Evolutionary conservation across 2,113 vertebrate genomes (phyloP).

Genomic region (Paralichthys olivaceus): DNA sequence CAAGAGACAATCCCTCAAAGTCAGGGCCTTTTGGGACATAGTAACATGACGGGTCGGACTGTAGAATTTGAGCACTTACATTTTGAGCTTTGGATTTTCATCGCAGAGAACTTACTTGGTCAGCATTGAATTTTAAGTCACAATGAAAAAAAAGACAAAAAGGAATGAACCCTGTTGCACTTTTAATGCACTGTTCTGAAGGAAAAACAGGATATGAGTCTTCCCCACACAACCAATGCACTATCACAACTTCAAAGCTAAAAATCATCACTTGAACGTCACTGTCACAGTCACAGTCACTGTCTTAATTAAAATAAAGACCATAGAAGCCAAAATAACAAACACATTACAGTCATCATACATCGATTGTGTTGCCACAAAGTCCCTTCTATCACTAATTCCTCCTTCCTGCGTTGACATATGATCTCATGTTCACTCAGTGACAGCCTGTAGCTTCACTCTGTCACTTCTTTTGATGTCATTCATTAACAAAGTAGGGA

Average conservation of each 20-base stretch:
- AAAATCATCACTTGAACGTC: neutral
- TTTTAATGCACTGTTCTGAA: neutral
- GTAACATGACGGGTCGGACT: too few relatives aligned
- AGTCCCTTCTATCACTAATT: neutral
- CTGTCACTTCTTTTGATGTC: neutral
- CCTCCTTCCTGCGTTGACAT: too few relatives aligned
- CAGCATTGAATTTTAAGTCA: too few relatives aligned
- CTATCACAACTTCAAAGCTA: too few relatives aligned
- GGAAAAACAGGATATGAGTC: neutral
- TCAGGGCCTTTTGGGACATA: too few relatives aligned
- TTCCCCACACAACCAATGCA: neutral
- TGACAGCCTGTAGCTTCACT: neutral
- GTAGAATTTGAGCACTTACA: too few relatives aligned
- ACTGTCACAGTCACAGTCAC: neutral
- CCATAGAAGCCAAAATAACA: neutral
- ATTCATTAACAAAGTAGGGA: constrained; percentile 7
- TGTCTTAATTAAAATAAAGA: neutral
- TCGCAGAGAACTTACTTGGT: too few relatives aligned
- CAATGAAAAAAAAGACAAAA: neutral
- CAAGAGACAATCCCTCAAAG: neutral
- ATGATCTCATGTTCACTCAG: too few relatives aligned
- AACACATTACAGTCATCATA: neutral
- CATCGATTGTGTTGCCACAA: neutral
- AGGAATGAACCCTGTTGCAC: neutral
- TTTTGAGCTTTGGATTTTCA: too few relatives aligned